Evolutionary conservation across 2,113 vertebrate genomes (phyloP), one percentile per base, ranked within the genome.

Genomic region (Cyrtonyx montezumae): DNA sequence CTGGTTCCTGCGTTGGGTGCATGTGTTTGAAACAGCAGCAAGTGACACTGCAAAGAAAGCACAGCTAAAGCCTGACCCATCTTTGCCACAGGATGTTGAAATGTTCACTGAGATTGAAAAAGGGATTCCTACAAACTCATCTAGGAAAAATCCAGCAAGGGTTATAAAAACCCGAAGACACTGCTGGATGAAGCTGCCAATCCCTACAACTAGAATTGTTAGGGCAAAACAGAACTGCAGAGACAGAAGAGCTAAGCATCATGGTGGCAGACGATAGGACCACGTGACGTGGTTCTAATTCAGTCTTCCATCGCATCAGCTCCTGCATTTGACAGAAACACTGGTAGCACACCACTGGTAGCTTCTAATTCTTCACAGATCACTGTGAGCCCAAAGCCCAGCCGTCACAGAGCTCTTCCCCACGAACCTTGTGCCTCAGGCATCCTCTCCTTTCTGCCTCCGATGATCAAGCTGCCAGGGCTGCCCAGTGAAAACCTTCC

Each of bases 31-130:
- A 87, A 82, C 61, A 62, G 53, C 42, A 66, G 53, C 36, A 80
- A 36, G 11, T 23, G n/a, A 73, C 18, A 37, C 45, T 0, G 1
- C n/a, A 3, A 2, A 36, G 4, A 16, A 62, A 0, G 3, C 1
- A 1, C 22, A 76, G n/a, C 32, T 68, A 81, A 90, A 91, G 46
- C 4, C 61, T n/a, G 32, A 87, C 26, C 43, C 21, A 37, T 55
- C 51, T 51, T 68, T 66, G 36, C 18, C 59, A 67, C 11, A 23
- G 16, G 23, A 75, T 7, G 7, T 22, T 51, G 37, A 46, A 7
- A 63, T 70, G 34, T 78, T 71, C 34, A 82, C 30, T 49, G 17
- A 26, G 19, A 78, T 51, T 42, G 51, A 63, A 61, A 30, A 58
- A 69, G 53, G 3, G 68, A 30, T 85, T 63, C 49, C 59, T 45